Evolutionary conservation across 2,888 invertebrate species (phyloP).

Genomic region (Luffia ferchaultella): DNA sequence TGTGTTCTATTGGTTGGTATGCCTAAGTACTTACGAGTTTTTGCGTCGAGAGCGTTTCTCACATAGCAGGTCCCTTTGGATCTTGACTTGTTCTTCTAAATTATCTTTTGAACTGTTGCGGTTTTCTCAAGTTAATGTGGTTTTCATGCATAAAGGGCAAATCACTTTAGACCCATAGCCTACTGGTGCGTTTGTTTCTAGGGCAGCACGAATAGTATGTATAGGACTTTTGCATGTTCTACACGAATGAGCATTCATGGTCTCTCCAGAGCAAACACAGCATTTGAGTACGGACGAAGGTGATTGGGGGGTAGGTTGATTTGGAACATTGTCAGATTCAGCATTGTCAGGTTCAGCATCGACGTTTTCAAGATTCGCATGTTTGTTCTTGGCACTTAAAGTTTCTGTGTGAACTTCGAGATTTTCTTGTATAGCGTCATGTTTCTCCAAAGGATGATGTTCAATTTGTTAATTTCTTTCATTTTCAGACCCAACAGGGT

Average conservation of each 20-base stretch:
- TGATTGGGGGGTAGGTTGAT: not conserved
- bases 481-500: not conserved
- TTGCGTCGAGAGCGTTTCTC: too few relatives aligned
- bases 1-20: too few relatives aligned
- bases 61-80: too few relatives aligned
- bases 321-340: not conserved
- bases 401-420: not conserved
- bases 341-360: not conserved
- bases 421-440: not conserved
- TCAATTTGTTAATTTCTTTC: not conserved
- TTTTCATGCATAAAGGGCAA: conserved; percentile 1
- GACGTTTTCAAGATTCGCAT: not conserved
- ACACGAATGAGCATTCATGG: conserved; percentile 1
- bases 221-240: conserved; percentile 1
- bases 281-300: not conserved
- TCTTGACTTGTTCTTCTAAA: not conserved
- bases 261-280: not conserved
- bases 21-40: too few relatives aligned
- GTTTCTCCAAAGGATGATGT: not conserved
- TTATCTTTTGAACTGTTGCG: conserved; percentile 2
- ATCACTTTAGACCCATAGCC: not conserved
- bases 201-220: conserved; percentile 1
- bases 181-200: not conserved
- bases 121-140: not conserved
- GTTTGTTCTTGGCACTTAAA: not conserved